These are phyloP conservation scores for Nibea coibor DNA, from an alignment of 2,113 vertebrate species.

Conservation along the genomic window DNA sequence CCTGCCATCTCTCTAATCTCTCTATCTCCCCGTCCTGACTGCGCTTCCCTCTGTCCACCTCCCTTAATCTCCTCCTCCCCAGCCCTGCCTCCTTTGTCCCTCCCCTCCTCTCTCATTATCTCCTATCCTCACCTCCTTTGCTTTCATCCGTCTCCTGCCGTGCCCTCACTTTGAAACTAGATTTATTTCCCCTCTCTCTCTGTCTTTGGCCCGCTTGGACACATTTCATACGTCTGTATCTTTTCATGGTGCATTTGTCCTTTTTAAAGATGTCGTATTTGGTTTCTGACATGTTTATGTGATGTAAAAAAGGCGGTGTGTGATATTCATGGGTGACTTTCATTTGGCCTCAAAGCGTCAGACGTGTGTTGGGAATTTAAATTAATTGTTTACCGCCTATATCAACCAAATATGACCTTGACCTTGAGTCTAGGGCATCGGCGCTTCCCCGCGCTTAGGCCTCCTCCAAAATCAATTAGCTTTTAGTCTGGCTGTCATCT, in stretches of 20 bases:
- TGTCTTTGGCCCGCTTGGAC: slow-evolving; percentile 80
- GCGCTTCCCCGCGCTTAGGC: not conserved
- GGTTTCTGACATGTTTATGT: slow-evolving; percentile 23
- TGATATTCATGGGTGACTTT: not conserved
- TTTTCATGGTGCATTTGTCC: slow-evolving; percentile 56
- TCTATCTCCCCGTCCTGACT: slow-evolving; percentile 67
- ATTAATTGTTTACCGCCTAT: not conserved
- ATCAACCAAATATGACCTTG: slow-evolving; percentile 34
- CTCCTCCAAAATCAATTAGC: slow-evolving; percentile 1
- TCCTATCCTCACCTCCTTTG: slow-evolving; percentile 61
- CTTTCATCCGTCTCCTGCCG: slow-evolving; percentile 70
- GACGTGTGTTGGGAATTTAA: not conserved
- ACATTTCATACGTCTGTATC: slow-evolving; percentile 51
- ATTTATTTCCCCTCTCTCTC: slow-evolving; percentile 58
- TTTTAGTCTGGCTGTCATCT: not conserved
- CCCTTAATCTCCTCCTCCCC: slow-evolving; percentile 68
- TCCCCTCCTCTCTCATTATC: slow-evolving; percentile 66
- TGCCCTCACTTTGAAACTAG: slow-evolving; percentile 70
- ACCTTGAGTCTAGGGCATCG: slow-evolving; percentile 3
- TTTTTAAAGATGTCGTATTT: slow-evolving; percentile 25
- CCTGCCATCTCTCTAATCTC: slow-evolving; percentile 70
- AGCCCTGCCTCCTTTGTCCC: slow-evolving; percentile 54
- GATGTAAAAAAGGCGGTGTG: slow-evolving; percentile 2
- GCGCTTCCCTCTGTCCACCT: slow-evolving; percentile 67
- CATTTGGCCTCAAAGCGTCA: not conserved